phyloP scores from a whole-genome alignment of 2,797 vertebrate species.

The Macropodus opercularis region DNA sequence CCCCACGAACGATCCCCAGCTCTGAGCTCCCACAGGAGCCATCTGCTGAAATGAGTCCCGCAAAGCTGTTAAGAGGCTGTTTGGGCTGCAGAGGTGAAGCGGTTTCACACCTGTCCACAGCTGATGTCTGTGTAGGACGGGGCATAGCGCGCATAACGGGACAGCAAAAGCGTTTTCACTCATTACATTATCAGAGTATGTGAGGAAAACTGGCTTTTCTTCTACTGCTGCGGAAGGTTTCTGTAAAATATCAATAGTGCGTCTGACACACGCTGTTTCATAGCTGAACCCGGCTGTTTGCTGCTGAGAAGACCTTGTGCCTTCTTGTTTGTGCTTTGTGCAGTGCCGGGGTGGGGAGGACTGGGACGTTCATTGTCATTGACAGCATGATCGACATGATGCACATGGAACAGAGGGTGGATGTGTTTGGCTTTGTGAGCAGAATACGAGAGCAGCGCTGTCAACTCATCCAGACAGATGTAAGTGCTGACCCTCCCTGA shows the following conservation, averaged over 20 bases:
- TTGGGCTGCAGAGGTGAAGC: constrained; percentile 62
- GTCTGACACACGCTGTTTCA: not conserved
- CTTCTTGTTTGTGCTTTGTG: constrained; percentile 49
- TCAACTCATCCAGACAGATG: constrained; percentile 97
- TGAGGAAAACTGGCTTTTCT: not conserved
- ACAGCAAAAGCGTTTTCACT: not conserved
- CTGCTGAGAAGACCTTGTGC: constrained; percentile 33
- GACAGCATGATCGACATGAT: constrained; percentile 99
- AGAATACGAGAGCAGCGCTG: constrained; percentile 95
- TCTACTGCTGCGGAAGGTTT: not conserved
- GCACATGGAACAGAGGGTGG: constrained; percentile 90
- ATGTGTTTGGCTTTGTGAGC: constrained; percentile 93
- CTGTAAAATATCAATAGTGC: not conserved
- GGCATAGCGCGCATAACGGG: not conserved
- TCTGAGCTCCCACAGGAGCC: constrained; percentile 57
- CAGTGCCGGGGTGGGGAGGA: constrained; percentile 95
- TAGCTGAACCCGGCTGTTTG: constrained; percentile 19
- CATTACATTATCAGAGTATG: not conserved
- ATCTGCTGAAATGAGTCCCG: constrained; percentile 68
- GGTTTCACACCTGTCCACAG: constrained; percentile 59
- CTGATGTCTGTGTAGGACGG: constrained; percentile 40
- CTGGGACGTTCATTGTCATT: constrained; percentile 97
- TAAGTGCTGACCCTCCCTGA: constrained; percentile 83
- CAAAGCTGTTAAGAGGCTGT: constrained; percentile 72
- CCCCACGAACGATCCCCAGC: constrained; percentile 65